These are phyloP conservation scores for Lasioglossum malachurum DNA, from an alignment of 2,888 invertebrate species.

Conservation along the genomic window DNA sequence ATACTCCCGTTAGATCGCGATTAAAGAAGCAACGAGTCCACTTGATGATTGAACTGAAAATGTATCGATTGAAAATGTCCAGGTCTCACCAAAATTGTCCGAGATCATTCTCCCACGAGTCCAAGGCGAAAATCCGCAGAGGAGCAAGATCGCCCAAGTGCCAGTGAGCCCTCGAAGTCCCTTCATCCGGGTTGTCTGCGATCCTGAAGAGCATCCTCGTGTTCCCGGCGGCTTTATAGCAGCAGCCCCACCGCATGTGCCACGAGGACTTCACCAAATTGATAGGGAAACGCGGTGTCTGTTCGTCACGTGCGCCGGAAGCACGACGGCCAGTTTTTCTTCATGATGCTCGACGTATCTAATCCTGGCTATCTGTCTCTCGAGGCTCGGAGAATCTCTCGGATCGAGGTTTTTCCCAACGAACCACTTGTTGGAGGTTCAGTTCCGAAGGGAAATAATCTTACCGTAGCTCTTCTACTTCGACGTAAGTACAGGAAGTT, in stretches of 20 bases:
- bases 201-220: conserved; percentile 37
- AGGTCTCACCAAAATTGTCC: conserved; percentile 54
- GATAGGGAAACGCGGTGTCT: conserved; percentile 15
- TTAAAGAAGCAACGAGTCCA: no score
- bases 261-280: conserved; percentile 16
- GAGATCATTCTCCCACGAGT: conserved; percentile 19
- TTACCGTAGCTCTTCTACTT: neutral
- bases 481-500: neutral
- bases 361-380: conserved; percentile 35
- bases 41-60: neutral
- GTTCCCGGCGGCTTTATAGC: conserved; percentile 63
- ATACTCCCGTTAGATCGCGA: no score
- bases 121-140: conserved; percentile 24
- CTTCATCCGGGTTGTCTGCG: conserved; percentile 46
- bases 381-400: neutral
- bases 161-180: neutral
- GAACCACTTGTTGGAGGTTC: conserved; percentile 20
- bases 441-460: conserved; percentile 2
- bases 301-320: conserved; percentile 43
- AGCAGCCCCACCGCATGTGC: conserved; percentile 47
- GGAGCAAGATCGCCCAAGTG: conserved; percentile 23
- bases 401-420: neutral
- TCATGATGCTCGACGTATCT: conserved; percentile 57
- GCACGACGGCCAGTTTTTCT: conserved; percentile 59
- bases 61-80: neutral